Evolutionary conservation across 2,888 invertebrate genomes (phyloP).

Genomic region (Hypomecis atomaria): DNA sequence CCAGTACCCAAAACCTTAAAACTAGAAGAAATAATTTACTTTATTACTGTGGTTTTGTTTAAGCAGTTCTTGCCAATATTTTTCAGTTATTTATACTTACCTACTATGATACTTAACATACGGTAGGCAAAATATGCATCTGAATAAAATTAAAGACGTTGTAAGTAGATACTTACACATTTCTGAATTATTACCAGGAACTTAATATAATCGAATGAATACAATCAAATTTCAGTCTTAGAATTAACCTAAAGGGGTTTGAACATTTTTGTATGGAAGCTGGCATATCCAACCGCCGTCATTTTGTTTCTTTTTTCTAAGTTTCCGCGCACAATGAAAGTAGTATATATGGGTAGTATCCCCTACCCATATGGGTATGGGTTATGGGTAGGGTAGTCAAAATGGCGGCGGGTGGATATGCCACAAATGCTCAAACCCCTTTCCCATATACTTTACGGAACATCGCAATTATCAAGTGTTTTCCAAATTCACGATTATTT

Average conservation of each 20-base stretch:
- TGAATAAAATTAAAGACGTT: background rate
- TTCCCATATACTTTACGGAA: background rate
- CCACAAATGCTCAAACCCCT: no score
- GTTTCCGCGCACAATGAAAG: no score
- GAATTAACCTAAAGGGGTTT: background rate
- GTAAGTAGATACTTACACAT: no score
- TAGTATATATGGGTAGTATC: no score
- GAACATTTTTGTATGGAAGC: no score
- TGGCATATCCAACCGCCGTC: no score
- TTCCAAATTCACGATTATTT: background rate
- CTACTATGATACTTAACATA: no score
- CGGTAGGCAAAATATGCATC: background rate
- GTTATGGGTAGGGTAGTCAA: no score
- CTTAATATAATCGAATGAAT: constrained; percentile 4
- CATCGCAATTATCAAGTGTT: background rate
- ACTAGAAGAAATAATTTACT: constrained; percentile 37
- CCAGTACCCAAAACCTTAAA: constrained; percentile 45
- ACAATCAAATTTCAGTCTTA: constrained; percentile 28
- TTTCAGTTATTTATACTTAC: background rate
- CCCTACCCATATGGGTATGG: background rate
- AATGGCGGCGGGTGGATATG: no score
- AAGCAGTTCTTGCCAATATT: background rate
- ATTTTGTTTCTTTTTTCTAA: no score
- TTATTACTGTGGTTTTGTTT: background rate
- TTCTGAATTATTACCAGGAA: background rate